Conservation (phyloP, 2,113 vertebrate genomes). For the Pipra filicauda region DNA sequence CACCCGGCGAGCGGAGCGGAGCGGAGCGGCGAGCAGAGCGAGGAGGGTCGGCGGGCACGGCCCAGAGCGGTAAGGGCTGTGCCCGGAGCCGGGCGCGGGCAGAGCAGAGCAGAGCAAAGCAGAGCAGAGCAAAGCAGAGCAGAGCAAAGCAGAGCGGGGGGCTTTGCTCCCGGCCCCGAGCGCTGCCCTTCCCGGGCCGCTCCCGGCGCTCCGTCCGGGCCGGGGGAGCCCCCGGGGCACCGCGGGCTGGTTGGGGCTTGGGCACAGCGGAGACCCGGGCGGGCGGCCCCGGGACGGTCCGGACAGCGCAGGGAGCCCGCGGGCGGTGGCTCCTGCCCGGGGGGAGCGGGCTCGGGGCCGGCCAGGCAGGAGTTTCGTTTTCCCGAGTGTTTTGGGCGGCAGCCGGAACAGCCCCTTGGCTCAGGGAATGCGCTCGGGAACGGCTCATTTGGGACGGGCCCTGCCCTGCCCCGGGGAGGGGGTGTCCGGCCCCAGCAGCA, state of each 20-base stretch:
- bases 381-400: not conserved
- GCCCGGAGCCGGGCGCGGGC: too few species aligned
- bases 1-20: not conserved
- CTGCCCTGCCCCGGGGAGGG: not conserved
- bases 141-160: too few species aligned
- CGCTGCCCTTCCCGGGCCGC: not conserved
- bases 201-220: not conserved
- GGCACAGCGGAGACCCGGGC: not conserved
- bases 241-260: not conserved
- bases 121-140: not conserved
- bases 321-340: not conserved
- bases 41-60: not conserved
- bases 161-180: not conserved
- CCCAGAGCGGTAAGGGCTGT: too few species aligned
- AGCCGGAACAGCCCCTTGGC: not conserved
- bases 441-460: not conserved
- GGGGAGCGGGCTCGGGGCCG: not conserved
- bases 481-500: accelerated
- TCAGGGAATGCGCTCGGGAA: accelerated
- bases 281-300: not conserved
- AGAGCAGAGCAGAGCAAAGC: too few species aligned
- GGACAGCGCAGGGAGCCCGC: not conserved
- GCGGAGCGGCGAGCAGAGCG: not conserved
- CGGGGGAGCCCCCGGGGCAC: not conserved
- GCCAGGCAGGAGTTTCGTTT: not conserved